Base-by-base conservation (phyloP, 1,140 invertebrate genomes). In the Panulirus ornatus region DNA sequence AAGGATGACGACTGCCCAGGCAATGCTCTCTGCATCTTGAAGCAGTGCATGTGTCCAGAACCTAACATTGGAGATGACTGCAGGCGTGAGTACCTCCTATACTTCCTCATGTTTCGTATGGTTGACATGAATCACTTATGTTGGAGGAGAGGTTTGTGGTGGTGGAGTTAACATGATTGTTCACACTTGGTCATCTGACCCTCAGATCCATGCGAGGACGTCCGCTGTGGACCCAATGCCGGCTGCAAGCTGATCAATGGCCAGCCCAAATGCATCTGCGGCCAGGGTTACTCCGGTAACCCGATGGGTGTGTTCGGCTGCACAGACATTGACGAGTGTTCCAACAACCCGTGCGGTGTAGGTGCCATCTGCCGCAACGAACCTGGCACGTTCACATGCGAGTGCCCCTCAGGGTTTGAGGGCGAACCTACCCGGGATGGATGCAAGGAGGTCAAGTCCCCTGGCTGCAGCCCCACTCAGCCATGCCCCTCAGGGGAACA, bases 31-130 rank as follows among this genome's bases (percentile, higher is more conserved):
- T 98, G 97, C 93, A 92, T 94, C 3, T 91, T 92, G 47, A 95
- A 96, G 87, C 95, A 96, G 92, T 98, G 97, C 93, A 94, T 97
- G 30, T 98, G 97, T 93, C 97, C 97, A 2, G 97, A 97, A 92
- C 97, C 97, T 0, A 98, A 98, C 93, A 95, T 98, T 92, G 97
- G 97, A 92, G 97, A 97, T 91, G 97, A 98, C 93, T 98, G 97
- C 92, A 96, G 97, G 94, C 97, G 97, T 97, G 95, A 96, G 96
- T 95, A 76, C 1, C 38, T 30, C 11, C 11, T 14, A 34, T 36
- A 22, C 36, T 19, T 5, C 36, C 27, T 36, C 2, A 16, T 9
- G 27, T 38, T 38, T 0, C 27, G 14, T 30, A 6, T 38, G 27
- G 19, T 16, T 36, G 30, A 8, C 0, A 6, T 34, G 22, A n/a